Evolutionary conservation across 2,888 invertebrate genomes (phyloP).

Genomic region (Volucella bombylans): DNA sequence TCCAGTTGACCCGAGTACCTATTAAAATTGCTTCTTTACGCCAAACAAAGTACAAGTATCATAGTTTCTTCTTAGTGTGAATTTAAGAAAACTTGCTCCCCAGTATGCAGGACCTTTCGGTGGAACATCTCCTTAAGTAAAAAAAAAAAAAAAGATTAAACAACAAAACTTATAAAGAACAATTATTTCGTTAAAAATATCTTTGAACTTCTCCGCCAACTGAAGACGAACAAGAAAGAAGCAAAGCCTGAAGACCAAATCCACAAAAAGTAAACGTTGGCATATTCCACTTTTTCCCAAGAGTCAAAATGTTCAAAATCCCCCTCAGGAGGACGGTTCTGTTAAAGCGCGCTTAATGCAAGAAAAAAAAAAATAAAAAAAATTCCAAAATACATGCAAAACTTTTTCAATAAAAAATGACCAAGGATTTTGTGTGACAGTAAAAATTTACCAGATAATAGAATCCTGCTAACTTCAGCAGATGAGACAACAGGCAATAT

Average conservation of each 20-base stretch:
- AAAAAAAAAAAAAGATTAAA: constrained; percentile 16
- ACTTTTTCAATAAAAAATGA: constrained; percentile 60
- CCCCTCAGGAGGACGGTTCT: too few relatives aligned
- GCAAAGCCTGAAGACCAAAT: neutral
- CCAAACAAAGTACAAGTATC: too few relatives aligned
- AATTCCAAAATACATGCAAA: constrained; percentile 22
- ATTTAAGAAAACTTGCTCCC: too few relatives aligned
- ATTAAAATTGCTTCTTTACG: too few relatives aligned
- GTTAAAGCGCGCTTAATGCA: too few relatives aligned
- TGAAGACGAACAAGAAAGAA: constrained; percentile 1
- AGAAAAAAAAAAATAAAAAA: constrained; percentile 15
- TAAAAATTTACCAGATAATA: constrained; percentile 59
- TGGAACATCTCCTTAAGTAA: neutral
- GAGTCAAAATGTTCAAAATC: too few relatives aligned
- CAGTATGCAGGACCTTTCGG: too few relatives aligned
- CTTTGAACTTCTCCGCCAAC: constrained; percentile 20
- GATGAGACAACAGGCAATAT: constrained; percentile 52
- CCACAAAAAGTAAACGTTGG: neutral
- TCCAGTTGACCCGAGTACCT: too few relatives aligned
- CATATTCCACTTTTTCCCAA: neutral
- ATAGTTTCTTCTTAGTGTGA: too few relatives aligned
- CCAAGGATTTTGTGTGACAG: constrained; percentile 39
- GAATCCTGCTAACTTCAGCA: constrained; percentile 58
- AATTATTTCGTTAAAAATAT: constrained; percentile 42
- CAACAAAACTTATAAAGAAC: constrained; percentile 30